Evolutionary conservation across 1,140 invertebrate species (phyloP).

Genomic region (Ruditapes philippinarum): DNA sequence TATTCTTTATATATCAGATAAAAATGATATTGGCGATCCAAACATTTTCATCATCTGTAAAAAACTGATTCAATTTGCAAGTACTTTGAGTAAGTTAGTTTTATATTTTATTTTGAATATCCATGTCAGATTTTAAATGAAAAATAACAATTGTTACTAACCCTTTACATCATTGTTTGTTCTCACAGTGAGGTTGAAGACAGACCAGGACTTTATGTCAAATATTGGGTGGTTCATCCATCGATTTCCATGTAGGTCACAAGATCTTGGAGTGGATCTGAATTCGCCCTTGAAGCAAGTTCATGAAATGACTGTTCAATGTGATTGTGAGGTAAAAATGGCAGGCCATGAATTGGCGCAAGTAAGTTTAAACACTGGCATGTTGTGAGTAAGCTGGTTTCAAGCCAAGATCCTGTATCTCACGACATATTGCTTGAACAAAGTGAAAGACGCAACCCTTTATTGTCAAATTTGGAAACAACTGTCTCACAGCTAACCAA

Average conservation of each 20-base stretch:
- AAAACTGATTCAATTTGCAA: neutral
- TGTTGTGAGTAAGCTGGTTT: neutral
- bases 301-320: neutral
- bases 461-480: neutral
- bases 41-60: neutral
- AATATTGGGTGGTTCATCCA: constrained; percentile 8
- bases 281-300: neutral
- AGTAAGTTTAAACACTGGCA: neutral
- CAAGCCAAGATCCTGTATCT: constrained; percentile 10
- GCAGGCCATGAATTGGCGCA: neutral
- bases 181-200: neutral
- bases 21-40: neutral
- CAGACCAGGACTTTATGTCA: neutral
- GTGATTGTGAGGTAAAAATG: neutral
- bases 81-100: too few relatives aligned
- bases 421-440: neutral
- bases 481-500: neutral
- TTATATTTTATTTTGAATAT: neutral
- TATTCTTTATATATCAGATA: neutral
- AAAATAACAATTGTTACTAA: neutral
- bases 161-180: neutral
- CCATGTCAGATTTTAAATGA: neutral
- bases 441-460: constrained; percentile 19
- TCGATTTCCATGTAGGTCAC: neutral
- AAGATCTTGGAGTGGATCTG: neutral